These are phyloP conservation scores for Acanthornis magna DNA, from an alignment of 2,797 vertebrate species.

Conservation along the genomic window DNA sequence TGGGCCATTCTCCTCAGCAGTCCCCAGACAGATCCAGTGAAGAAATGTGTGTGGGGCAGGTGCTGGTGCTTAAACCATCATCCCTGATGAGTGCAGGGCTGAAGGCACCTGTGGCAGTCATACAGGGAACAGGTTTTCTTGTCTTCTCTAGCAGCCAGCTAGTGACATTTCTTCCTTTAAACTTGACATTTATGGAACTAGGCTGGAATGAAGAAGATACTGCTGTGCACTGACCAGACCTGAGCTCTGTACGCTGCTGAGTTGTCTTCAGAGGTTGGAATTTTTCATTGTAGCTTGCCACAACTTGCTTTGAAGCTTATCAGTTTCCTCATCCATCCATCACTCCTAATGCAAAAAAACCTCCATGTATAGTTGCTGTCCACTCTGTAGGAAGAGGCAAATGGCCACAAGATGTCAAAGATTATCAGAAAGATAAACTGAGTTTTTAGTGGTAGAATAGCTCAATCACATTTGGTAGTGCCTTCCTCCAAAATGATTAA, in stretches of 20 bases:
- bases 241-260: not conserved
- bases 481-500: not conserved
- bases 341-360: not conserved
- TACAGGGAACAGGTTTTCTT: not conserved
- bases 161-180: not conserved
- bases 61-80: not conserved
- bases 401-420: not conserved
- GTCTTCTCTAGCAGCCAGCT: not conserved
- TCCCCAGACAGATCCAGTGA: not conserved
- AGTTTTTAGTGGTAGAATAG: not conserved
- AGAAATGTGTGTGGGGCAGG: not conserved
- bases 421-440: not conserved
- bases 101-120: not conserved
- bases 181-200: not conserved
- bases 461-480: not conserved
- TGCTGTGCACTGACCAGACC: not conserved
- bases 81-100: not conserved
- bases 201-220: not conserved
- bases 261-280: not conserved
- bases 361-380: not conserved
- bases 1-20: not conserved
- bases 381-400: not conserved
- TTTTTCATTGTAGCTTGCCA: not conserved
- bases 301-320: not conserved
- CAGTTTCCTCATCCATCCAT: not conserved